Base-by-base conservation (phyloP, 2,888 invertebrate genomes). In the Napeogenes sylphis region DNA sequence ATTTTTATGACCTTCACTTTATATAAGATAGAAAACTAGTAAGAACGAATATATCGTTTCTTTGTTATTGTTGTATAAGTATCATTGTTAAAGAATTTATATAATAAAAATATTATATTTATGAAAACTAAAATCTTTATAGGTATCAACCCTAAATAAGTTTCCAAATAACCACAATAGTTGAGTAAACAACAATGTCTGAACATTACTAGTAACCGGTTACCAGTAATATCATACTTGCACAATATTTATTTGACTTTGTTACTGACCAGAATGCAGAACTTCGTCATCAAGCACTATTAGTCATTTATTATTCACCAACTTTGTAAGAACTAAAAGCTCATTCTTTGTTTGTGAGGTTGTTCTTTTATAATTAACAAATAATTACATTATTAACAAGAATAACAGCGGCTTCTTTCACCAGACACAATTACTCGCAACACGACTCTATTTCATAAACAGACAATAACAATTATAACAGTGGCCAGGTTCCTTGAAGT, bases 401-500 rank as follows among this genome's bases (percentile, higher is more conserved):
- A 51, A 51, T 6, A 51, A 30, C 21, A 51, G 42, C 42, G 42
- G 42, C 42, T 6, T 42, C 51, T 51, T 12, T 30, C 8, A 21
- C 21, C 21, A 21, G 0, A 30, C 30, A 71, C 66, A 72, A 68
- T 69, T 65, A 70, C 65, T 62, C 61, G 74, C 70, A 75, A 77
- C 67, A 47, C 60, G 71, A 77, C 75, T 77, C 78, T 67, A 77
- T 67, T 66, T 68, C 70, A 71, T 75, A 77, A 70, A 69, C 71
- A 65, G 69, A 83, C 83, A 84, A 80, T 83, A 78, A 74, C 71
- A 69, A 75, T 72, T 72, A 77, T 73, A 72, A 71, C 75, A 76
- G 21, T 47, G 60, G 75, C 78, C 77, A 74, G 63, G 66, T 86
- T 86, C 85, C 71, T 76, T 78, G 85, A 85, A 87, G 75, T 74